phyloP scores from a whole-genome alignment of 2,797 vertebrate genomes.

The Macrochelys suwanniensis region DNA sequence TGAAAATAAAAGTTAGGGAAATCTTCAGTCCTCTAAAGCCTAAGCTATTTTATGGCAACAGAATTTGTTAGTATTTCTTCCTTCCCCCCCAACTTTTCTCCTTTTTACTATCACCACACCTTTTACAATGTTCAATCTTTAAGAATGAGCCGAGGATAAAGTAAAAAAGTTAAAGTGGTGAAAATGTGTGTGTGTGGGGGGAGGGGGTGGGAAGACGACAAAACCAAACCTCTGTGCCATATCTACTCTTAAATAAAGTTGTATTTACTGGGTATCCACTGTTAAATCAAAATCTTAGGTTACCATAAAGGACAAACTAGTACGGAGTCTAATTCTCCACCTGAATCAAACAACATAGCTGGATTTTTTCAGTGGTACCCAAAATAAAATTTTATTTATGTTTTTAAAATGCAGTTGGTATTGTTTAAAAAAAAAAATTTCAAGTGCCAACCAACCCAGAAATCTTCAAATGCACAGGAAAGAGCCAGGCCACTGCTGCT shows the following conservation, averaged over 20 bases:
- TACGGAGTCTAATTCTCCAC: conserved; percentile 53
- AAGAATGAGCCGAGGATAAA: conserved; percentile 78
- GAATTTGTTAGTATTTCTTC: not conserved
- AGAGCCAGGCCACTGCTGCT: conserved; percentile 41
- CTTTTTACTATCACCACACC: conserved; percentile 34
- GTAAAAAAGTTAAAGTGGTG: conserved; percentile 68
- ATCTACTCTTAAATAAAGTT: conserved; percentile 70
- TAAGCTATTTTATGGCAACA: conserved; percentile 55
- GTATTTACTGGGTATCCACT: conserved; percentile 68
- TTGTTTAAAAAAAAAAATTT: conserved; percentile 60
- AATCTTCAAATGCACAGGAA: conserved; percentile 55
- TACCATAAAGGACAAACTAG: conserved; percentile 51
- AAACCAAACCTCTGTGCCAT: conserved; percentile 47
- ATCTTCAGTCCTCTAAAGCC: conserved; percentile 44
- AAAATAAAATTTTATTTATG: conserved; percentile 72
- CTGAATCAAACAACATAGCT: conserved; percentile 57
- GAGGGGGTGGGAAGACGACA: not conserved
- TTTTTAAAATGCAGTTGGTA: conserved; percentile 60
- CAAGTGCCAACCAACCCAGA: conserved; percentile 75
- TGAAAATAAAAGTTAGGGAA: not conserved
- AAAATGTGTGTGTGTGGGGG: conserved; percentile 8
- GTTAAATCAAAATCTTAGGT: conserved; percentile 72
- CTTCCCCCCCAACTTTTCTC: not conserved
- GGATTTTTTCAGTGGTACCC: conserved; percentile 65
- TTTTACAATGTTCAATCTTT: conserved; percentile 69